Percentiles rank a stretch among this genome's conserved stretches.
Evolutionary conservation across 2,797 vertebrate species (phyloP).

Genomic region (Tolypeutes matacus): DNA sequence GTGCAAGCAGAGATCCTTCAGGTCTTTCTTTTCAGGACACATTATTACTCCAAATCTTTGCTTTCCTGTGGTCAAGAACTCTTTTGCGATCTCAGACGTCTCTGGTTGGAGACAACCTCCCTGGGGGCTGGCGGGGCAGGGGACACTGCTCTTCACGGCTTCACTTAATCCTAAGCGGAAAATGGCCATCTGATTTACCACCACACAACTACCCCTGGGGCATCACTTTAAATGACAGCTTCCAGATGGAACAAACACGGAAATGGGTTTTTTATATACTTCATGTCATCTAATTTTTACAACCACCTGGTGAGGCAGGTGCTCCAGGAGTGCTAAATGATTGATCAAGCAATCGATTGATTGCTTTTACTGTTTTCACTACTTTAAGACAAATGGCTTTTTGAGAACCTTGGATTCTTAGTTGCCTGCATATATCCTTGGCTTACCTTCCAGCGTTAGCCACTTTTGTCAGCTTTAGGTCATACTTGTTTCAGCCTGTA

Average conservation of each 20-base stretch:
- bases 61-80: background rate
- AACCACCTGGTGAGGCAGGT: conserved; percentile 38
- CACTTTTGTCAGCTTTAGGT: conserved; percentile 12
- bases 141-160: background rate
- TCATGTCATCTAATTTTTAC: conserved; percentile 53
- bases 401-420: background rate
- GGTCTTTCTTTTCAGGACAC: background rate
- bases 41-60: background rate
- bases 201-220: background rate
- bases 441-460: background rate
- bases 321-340: conserved; percentile 43
- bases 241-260: conserved; percentile 43
- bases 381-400: conserved; percentile 47
- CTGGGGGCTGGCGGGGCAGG: background rate
- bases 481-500: conserved; percentile 30
- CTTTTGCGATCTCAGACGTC: background rate
- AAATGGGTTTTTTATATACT: conserved; percentile 27
- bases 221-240: conserved; percentile 59
- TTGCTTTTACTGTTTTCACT: conserved; percentile 69
- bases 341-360: conserved; percentile 59
- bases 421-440: background rate
- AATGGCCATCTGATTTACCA: conserved; percentile 26
- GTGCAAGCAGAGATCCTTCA: background rate
- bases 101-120: background rate
- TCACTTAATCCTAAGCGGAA: background rate